Conservation (phyloP, 2,113 vertebrate species). For the Glaucomys volans region DNA sequence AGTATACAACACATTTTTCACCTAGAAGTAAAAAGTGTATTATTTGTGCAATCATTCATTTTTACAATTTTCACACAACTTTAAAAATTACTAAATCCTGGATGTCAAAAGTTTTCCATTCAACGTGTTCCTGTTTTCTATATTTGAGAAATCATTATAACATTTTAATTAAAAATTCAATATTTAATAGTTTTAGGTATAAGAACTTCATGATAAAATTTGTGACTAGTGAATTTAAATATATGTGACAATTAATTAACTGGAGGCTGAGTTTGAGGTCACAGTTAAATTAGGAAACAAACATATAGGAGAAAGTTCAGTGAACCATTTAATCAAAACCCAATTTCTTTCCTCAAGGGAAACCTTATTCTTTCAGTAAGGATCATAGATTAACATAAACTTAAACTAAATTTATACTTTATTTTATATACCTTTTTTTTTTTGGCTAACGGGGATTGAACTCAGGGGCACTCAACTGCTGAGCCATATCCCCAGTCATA, state of each 20-base stretch:
- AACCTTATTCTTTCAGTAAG: neutral
- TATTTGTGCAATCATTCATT: neutral
- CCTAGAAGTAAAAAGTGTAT: neutral
- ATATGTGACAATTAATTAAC: constrained; percentile 8
- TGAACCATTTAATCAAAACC: neutral
- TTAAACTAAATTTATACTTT: neutral
- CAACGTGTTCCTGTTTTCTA: neutral
- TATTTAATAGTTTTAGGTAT: neutral
- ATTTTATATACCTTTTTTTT: neutral
- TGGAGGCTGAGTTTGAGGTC: constrained; percentile 19
- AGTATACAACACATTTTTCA: neutral
- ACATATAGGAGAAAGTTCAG: neutral
- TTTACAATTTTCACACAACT: neutral
- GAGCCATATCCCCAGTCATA: too few species aligned
- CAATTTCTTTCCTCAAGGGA: neutral
- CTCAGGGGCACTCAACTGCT: too few species aligned
- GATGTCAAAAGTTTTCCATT: constrained; percentile 4
- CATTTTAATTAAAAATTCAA: neutral
- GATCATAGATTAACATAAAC: neutral
- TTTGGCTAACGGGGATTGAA: too few species aligned
- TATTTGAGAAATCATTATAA: neutral
- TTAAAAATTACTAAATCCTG: constrained; percentile 23
- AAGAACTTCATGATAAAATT: neutral
- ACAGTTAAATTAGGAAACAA: constrained; percentile 14
- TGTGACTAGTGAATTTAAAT: constrained; percentile 22